Percentiles rank a stretch among this genome's conserved stretches.
Conservation (phyloP, 1,140 invertebrate species). For the Drosophila micromelanica region DNA sequence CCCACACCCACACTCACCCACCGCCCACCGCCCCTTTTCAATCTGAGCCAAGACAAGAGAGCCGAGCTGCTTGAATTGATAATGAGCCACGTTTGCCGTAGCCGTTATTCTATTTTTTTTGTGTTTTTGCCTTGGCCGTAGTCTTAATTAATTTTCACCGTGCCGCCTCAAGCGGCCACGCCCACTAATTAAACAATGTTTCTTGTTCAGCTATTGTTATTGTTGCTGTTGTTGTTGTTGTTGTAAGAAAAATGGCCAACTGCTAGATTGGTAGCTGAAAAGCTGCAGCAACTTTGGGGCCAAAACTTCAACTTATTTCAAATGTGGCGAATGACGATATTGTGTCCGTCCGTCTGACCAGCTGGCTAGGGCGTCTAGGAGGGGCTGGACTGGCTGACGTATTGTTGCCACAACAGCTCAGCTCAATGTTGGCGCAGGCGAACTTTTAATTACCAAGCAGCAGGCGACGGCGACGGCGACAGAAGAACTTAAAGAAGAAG, state of each 20-base stretch:
- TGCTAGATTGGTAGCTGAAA: conserved; percentile 35
- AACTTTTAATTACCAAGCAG: conserved; percentile 80
- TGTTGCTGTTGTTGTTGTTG: not conserved
- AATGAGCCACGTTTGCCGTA: conserved; percentile 48
- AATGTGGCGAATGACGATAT: conserved; percentile 62
- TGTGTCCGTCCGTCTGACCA: conserved; percentile 13
- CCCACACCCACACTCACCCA: not conserved
- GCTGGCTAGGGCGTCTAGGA: conserved; percentile 18
- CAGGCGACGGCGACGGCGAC: conserved; percentile 39
- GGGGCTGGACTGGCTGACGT: conserved; percentile 63
- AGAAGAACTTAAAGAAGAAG: too few species aligned
- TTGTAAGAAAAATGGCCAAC: conserved; percentile 30
- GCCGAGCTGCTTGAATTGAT: conserved; percentile 70
- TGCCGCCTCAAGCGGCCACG: conserved; percentile 45
- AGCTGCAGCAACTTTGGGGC: conserved; percentile 43
- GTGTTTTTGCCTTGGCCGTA: conserved; percentile 40
- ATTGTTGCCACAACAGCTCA: conserved; percentile 67
- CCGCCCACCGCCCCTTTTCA: not conserved
- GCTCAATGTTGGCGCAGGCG: conserved; percentile 62
- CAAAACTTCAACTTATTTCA: conserved; percentile 76
- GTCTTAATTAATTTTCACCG: conserved; percentile 72
- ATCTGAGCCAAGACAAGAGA: not conserved
- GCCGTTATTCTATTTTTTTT: not conserved
- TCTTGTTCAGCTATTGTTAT: not conserved
- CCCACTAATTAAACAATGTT: conserved; percentile 73